Base-by-base conservation (phyloP, 2,113 vertebrate species). In the Upupa epops region DNA sequence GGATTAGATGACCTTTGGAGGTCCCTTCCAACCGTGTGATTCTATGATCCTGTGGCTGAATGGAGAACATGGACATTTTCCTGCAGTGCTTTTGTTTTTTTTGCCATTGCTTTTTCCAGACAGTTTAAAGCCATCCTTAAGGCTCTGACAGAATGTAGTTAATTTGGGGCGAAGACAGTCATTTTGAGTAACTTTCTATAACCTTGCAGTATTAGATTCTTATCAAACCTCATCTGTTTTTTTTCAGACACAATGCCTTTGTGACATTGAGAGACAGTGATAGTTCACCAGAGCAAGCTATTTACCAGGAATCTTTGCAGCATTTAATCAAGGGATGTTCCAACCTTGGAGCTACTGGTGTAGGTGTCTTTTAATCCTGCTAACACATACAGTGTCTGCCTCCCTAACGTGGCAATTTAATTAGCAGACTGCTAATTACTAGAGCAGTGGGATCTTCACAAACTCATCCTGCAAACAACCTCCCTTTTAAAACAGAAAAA, bases 401-500 rank as follows among this genome's bases (percentile, higher is more conserved):
- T 90, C 60, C 26, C 46, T 95, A 83, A 86, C 68, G 31, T 37
- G n/a, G 54, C 51, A 81, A 66, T 92, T 93, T 87, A 93, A 82
- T 90, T 92, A 95, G 64, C 73, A 71, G 54, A 84, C n/a, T 10
- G 45, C 20, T 93, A 76, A 95, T 91, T 90, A 74, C 56, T 82
- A 54, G 28, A 89, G 55, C 54, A 64, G n/a, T 88, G 37, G 20
- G 48, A 68, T 74, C 37, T 88, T 92, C 56, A 74, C n/a, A 58
- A 34, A 9, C 13, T 37, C 60, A 40, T 56, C 17, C 77, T 59
- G 25, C 18, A 87, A 77, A 55, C 5, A 63, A 59, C 18, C 5
- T 87, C 3, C 6, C 9, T 64, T 80, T 72, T 56, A 7, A 6
- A 37, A 78, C 86, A 26, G 5, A 46, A 54, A 54, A 45, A 83